These are phyloP conservation scores for Embidobia sp. DNA, from an alignment of 2,888 invertebrate genomes.

Conservation along the genomic window DNA sequence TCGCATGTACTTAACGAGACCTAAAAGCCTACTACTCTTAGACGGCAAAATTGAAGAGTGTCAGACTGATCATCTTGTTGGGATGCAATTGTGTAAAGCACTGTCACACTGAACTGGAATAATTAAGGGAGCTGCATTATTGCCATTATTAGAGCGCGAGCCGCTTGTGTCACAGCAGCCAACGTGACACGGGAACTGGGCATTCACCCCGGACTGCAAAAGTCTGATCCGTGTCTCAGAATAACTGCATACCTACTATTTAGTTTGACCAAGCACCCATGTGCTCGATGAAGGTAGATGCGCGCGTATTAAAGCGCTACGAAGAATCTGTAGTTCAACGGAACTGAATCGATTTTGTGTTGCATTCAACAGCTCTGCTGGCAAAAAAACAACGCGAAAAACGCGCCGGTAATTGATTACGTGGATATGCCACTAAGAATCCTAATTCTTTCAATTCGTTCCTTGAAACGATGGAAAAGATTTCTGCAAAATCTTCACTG, in stretches of 20 bases:
- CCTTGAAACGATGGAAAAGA: no score
- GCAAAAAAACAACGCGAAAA: no score
- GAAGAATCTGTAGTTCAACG: constrained; percentile 15
- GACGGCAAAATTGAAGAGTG: no score
- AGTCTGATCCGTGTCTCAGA: constrained; percentile 58
- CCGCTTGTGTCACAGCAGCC: constrained; percentile 9
- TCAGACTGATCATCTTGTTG: no score
- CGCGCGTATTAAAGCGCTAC: constrained; percentile 18
- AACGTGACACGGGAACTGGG: constrained; percentile 42
- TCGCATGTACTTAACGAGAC: no score
- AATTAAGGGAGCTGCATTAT: constrained; percentile 50
- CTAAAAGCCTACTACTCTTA: no score
- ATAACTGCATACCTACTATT: constrained; percentile 56
- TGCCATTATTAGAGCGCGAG: constrained; percentile 49
- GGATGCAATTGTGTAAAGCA: constrained; percentile 8
- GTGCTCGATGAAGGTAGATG: constrained; percentile 47
- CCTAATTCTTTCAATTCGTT: no score
- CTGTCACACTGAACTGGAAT: no score
- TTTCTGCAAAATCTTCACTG: no score
- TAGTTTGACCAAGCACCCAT: constrained; percentile 52
- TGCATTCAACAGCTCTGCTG: no score
- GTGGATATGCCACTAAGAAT: no score
- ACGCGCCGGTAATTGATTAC: no score
- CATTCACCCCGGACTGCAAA: constrained; percentile 58
- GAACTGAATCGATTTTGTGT: constrained; percentile 29